Conservation (phyloP, 2,797 vertebrate genomes). For the Graptemys geographica region DNA sequence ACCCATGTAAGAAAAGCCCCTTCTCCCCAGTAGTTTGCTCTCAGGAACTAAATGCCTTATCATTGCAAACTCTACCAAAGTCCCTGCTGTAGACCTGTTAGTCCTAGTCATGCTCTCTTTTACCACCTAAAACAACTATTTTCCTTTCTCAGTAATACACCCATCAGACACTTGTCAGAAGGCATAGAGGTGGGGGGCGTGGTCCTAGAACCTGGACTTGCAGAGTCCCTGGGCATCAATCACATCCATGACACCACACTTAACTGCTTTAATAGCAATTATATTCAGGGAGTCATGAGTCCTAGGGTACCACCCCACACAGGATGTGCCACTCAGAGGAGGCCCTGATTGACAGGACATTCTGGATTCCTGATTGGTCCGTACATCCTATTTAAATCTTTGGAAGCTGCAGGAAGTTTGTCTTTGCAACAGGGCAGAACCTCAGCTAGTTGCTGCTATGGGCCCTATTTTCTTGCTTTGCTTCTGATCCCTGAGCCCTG, state of each 20-base stretch:
- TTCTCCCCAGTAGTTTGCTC: background rate
- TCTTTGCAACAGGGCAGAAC: background rate
- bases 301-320: no score
- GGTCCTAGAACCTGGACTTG: background rate
- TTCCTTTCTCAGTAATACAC: background rate
- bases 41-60: background rate
- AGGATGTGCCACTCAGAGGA: background rate
- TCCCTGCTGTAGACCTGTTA: accelerated
- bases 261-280: background rate
- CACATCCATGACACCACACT: background rate
- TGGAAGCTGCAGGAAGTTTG: background rate
- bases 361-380: background rate
- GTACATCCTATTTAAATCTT: background rate
- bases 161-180: background rate
- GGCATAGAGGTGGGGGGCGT: no score
- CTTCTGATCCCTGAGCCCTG: background rate
- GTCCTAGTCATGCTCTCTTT: background rate
- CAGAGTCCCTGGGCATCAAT: background rate
- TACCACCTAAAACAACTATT: background rate
- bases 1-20: background rate
- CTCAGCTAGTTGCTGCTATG: background rate
- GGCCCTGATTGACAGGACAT: background rate
- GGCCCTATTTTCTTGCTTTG: background rate
- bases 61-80: background rate
- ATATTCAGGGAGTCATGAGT: background rate